A percentile compares a stretch with the other conserved stretches of the same genome.
These are phyloP conservation scores for Drosophila meridiana DNA, from an alignment of 2,888 invertebrate genomes.

Conservation along the genomic window DNA sequence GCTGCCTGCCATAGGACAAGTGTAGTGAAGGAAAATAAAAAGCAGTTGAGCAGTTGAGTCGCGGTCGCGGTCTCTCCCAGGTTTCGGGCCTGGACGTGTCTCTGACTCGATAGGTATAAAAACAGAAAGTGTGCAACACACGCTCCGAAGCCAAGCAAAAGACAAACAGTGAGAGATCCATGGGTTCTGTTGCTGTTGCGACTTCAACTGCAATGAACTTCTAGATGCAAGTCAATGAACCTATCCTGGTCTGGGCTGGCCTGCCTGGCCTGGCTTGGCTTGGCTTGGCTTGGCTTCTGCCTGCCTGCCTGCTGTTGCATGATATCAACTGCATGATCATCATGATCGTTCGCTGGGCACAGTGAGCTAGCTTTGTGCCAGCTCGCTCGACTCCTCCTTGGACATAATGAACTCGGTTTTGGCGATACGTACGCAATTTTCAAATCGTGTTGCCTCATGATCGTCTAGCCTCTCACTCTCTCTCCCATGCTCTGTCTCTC, in stretches of 20 bases:
- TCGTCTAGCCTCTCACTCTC: constrained; percentile 28
- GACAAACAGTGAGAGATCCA: constrained; percentile 52
- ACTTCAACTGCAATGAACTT: constrained; percentile 80
- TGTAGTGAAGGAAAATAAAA: constrained; percentile 50
- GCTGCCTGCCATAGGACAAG: constrained; percentile 65
- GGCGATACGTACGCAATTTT: constrained; percentile 75
- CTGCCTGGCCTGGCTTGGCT: constrained; percentile 25
- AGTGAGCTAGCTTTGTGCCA: constrained; percentile 70
- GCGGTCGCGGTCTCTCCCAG: constrained; percentile 5
- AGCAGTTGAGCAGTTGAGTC: constrained; percentile 15
- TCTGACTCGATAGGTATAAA: constrained; percentile 64
- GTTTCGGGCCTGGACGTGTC: constrained; percentile 47
- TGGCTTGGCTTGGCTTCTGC: constrained; percentile 10
- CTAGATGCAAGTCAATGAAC: constrained; percentile 78
- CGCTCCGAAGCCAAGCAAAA: constrained; percentile 71
- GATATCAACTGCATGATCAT: constrained; percentile 75
- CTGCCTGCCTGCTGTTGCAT: constrained; percentile 41
- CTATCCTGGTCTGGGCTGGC: constrained; percentile 61
- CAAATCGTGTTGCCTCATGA: constrained; percentile 73
- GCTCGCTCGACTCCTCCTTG: constrained; percentile 54
- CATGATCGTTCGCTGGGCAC: constrained; percentile 63
- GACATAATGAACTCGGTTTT: constrained; percentile 78
- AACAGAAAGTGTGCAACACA: constrained; percentile 79
- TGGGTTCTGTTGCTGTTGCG: constrained; percentile 34
- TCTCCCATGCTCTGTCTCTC: constrained; percentile 1